phyloP scores from a whole-genome alignment of 23 tunicate species.

The Styela clava region DNA sequence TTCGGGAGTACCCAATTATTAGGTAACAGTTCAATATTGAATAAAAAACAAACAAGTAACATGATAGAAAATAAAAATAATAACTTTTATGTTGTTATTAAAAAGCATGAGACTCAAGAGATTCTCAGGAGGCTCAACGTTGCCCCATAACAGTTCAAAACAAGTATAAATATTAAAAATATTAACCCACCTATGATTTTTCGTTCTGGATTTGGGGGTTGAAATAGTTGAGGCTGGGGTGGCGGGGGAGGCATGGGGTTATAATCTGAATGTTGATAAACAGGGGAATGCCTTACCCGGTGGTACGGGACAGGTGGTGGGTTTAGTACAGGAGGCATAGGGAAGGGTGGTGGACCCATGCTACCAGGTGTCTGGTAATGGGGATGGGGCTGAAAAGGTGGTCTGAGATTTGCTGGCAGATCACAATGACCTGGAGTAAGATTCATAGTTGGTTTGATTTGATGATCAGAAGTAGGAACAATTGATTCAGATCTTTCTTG shows the following conservation, averaged over 20 bases:
- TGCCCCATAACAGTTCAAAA: too few relatives aligned
- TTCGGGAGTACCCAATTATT: too few relatives aligned
- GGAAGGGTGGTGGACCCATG: not conserved
- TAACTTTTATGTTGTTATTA: too few relatives aligned
- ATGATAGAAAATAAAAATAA: too few relatives aligned
- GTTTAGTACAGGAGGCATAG: not conserved
- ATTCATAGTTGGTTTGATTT: not conserved
- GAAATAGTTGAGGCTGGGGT: constrained; percentile 14
- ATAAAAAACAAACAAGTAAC: too few relatives aligned
- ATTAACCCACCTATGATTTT: not conserved
- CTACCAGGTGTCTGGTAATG: not conserved
- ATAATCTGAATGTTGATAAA: not conserved
- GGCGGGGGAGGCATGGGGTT: constrained; percentile 16
- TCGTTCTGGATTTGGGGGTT: not conserved
- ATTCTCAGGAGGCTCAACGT: too few relatives aligned
- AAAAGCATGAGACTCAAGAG: too few relatives aligned
- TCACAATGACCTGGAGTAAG: constrained; percentile 16
- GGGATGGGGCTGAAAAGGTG: not conserved
- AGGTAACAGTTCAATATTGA: too few relatives aligned
- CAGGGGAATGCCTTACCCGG: not conserved
- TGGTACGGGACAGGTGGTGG: not conserved
- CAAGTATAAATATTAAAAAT: too few relatives aligned
- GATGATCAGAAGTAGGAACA: not conserved
- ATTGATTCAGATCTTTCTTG: not conserved
- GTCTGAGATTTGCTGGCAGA: not conserved